Conservation (phyloP, 1,140 invertebrate species). For the Aphelinus atriplicis region DNA sequence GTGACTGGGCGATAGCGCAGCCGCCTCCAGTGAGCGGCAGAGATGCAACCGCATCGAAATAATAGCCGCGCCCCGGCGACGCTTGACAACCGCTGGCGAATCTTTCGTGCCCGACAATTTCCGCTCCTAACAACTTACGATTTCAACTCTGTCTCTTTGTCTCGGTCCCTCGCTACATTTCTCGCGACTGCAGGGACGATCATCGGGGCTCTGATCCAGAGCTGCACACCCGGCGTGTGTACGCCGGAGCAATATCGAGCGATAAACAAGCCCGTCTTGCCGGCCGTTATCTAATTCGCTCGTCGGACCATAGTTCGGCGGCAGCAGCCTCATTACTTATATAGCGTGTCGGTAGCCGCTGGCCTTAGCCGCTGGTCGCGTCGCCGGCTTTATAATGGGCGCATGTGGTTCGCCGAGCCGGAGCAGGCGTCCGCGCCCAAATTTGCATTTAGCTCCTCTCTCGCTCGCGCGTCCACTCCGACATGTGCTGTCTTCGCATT, state of each 20-base stretch:
- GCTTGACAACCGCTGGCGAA: too few species aligned
- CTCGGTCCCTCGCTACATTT: constrained; percentile 44
- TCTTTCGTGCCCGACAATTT: background rate
- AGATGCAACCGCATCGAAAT: constrained; percentile 15
- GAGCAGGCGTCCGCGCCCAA: constrained; percentile 2
- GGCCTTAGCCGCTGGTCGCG: background rate
- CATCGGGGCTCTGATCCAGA: constrained; percentile 42
- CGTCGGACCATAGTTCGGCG: background rate
- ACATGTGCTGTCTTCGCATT: constrained; percentile 10
- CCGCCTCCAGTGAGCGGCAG: background rate
- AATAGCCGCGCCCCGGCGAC: constrained; percentile 6
- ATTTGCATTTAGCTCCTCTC: constrained; percentile 36
- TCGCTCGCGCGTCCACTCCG: background rate
- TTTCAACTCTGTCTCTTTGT: constrained; percentile 48
- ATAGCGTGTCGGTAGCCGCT: constrained; percentile 15
- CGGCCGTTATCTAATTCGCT: constrained; percentile 15
- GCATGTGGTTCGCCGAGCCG: constrained; percentile 23
- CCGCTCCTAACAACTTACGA: constrained; percentile 47
- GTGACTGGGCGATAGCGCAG: background rate
- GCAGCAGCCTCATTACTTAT: constrained; percentile 43
- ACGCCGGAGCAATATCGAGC: constrained; percentile 42
- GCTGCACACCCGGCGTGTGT: constrained; percentile 31
- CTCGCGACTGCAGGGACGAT: constrained; percentile 23
- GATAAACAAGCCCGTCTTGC: constrained; percentile 44
- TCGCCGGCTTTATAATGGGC: constrained; percentile 38